These are phyloP conservation scores for Druceiella hillmani DNA, from an alignment of 2,888 invertebrate genomes.

Conservation along the genomic window DNA sequence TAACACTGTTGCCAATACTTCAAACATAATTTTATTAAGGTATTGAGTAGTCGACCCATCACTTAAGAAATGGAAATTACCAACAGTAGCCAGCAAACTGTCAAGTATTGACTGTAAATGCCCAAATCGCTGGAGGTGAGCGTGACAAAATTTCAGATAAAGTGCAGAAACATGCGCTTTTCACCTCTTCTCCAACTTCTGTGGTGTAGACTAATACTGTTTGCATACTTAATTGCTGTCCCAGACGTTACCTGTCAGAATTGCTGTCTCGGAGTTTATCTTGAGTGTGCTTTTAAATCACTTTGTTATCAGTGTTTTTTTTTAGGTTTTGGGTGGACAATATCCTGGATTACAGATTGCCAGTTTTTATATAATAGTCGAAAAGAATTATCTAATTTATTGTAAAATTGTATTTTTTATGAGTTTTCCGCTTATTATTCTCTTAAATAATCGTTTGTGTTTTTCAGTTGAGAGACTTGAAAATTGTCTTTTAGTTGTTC, in stretches of 20 bases:
- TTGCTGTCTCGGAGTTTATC: constrained; percentile 9
- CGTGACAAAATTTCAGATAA: constrained; percentile 10
- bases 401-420: constrained; percentile 15
- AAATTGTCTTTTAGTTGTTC: constrained; percentile 15
- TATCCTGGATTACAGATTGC: constrained; percentile 13
- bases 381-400: constrained; percentile 12
- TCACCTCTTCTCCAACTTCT: too few relatives aligned
- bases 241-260: constrained; percentile 16
- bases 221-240: constrained; percentile 18
- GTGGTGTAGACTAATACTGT: constrained; percentile 16
- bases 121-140: constrained; percentile 12
- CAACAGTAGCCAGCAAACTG: background rate
- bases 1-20: too few relatives aligned
- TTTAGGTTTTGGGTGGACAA: constrained; percentile 12
- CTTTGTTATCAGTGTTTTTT: constrained; percentile 12
- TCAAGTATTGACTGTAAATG: constrained; percentile 1
- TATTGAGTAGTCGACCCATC: too few relatives aligned
- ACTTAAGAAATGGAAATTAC: too few relatives aligned
- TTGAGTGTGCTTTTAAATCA: constrained; percentile 11
- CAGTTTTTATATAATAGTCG: constrained; percentile 12
- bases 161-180: too few relatives aligned
- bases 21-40: too few relatives aligned
- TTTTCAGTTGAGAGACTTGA: constrained; percentile 10
- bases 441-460: constrained; percentile 15
- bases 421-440: constrained; percentile 12